Evolutionary conservation across 2,113 vertebrate genomes (phyloP), one percentile per base, ranked within the genome.

Genomic region (Heloderma charlesbogerti): DNA sequence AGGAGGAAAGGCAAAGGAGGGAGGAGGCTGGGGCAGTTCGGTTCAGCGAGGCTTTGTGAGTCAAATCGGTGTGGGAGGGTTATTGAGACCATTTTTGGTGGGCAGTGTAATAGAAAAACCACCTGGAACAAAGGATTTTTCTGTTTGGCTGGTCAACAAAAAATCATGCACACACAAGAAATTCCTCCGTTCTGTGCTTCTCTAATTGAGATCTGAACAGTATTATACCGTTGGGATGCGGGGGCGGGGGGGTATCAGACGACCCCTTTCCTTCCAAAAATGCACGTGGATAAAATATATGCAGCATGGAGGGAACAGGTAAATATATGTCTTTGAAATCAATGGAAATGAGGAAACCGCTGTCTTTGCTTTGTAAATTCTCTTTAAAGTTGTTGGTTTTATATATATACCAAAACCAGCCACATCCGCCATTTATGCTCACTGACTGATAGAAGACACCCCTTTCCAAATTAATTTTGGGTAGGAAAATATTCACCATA

Each of bases 1-100:
- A 95, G 86, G 60, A 89, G 95, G 93, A 88, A 95, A 96, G 94
- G 93, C 90, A 90, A 94, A 91, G 93, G 91, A 95, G 91, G 57
- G 15, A 51, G 83, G 60, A 48, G 57, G 89, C 8, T 37, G 86
- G 69, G 94, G 89, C 86, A 93, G 84, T 94, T 94, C 93, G 94
- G 89, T 95, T 93, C 86, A 91, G 91, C 90, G 91, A 95, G 96
- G 95, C 98, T 98, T 98, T 99, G 98, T 98, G 96, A 97, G 96
- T 93, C 95, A 96, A 97, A 97, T 97, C 97, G 98, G 98, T 97
- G 99, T 99, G 98, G 99, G 99, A 98, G 98, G 97, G 97, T 97
- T 98, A 98, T 97, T 97, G 97, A 94, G 92, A 80, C 91, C 93
- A 93, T 96, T 96, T 95, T 95, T 95, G 93, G 91, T 90, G 79